Evolutionary conservation across 2,888 invertebrate species (phyloP), one percentile per base, ranked within the genome.

Genomic region (Brenthis hecate): DNA sequence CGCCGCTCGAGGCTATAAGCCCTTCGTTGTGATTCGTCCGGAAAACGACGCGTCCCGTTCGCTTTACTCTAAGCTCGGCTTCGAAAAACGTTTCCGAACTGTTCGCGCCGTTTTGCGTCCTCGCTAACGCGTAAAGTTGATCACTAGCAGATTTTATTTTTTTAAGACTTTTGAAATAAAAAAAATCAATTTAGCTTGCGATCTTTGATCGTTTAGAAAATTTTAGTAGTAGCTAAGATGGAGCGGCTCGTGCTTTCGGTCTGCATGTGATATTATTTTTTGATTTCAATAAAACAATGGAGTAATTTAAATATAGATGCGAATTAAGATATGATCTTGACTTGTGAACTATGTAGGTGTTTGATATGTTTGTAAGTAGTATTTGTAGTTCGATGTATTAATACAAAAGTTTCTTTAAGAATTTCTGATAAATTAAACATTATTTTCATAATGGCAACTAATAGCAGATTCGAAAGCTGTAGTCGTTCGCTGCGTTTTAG

Each of bases 41-140:
- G 97, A 97, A 88, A 97, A 97, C 87, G 96, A 96, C 87, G 97
- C 97, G 73, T 97, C 97, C 75, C 95, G 96, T 82, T 96, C 95
- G 80, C 94, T 97, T 67, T 97, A 97, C 90, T 95, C 94, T 77
- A 97, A 97, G 86, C 94, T 97, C 80, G 97, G 97, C 81, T 97
- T 97, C 91, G 94, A 94, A 84, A 96, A 95, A 86, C 94, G 95
- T 79, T 97, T 96, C 87, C 95, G 96, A 88, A 96, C 96, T 78
- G 96, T 96, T 75, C 94, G 97, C 78, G 96, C 96, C 83, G 95
- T 96, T 75, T 94, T 97, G 85, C 94, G 94, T 84, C 92, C 92
- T 73, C 92, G 91, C 87, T 91, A 87, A 85, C 78, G 77, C 82
- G 79, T 81, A 81, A 84, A 80, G 87, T 87, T 88, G 82, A 85